A percentile compares a stretch with the other conserved stretches of the same genome.
Conservation (phyloP, 2,888 invertebrate species). For the Leptinotarsa haldemani region DNA sequence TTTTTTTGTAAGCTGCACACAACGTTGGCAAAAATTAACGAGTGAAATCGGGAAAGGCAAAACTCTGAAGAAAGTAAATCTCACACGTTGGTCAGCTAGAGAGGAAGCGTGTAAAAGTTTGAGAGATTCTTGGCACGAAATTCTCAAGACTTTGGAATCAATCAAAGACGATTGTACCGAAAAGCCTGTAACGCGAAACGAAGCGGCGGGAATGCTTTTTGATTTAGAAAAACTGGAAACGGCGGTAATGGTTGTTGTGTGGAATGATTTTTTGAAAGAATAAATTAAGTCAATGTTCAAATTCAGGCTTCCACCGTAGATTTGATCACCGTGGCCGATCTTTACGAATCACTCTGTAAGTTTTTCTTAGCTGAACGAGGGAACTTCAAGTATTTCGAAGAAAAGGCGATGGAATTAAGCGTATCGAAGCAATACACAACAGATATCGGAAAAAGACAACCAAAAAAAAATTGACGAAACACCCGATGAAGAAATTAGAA, state of each 20-base stretch:
- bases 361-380: constrained; percentile 20
- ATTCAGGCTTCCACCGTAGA: constrained; percentile 7
- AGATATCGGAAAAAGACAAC: constrained; percentile 27
- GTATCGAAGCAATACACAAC: constrained; percentile 31
- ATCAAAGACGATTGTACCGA: constrained; percentile 26
- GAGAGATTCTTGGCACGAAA: constrained; percentile 35
- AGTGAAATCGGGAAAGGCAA: constrained; percentile 7
- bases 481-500: constrained; percentile 16
- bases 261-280: constrained; percentile 15
- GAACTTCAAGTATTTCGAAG: constrained; percentile 29
- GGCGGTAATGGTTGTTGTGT: constrained; percentile 24
- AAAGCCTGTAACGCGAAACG: neutral
- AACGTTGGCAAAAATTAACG: constrained; percentile 28
- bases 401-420: constrained; percentile 24
- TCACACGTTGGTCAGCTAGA: constrained; percentile 36
- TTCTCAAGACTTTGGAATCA: constrained; percentile 33
- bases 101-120: constrained; percentile 34
- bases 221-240: neutral
- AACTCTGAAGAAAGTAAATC: constrained; percentile 21
- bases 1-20: constrained; percentile 27
- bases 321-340: constrained; percentile 14
- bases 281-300: constrained; percentile 21
- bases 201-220: neutral
- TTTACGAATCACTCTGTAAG: constrained; percentile 23
- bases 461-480: constrained; percentile 25